Evolutionary conservation across 2,888 invertebrate genomes (phyloP).

Genomic region (Strigamia maritima): DNA sequence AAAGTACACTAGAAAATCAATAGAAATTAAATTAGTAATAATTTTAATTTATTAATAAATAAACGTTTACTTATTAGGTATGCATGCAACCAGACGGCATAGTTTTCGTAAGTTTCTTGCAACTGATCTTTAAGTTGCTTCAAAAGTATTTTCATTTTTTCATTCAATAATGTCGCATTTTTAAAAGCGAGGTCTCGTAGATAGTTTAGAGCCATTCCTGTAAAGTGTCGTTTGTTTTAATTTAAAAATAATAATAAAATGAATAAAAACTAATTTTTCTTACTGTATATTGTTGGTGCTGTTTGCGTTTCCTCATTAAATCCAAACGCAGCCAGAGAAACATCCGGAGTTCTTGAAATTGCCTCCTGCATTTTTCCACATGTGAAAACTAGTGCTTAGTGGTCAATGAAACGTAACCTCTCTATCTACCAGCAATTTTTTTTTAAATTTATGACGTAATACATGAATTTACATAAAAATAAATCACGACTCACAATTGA

Average conservation of each 20-base stretch:
- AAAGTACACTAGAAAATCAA: not conserved
- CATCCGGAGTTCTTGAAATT: not conserved
- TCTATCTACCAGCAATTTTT: not conserved
- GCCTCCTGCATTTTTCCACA: not conserved
- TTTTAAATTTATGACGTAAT: not conserved
- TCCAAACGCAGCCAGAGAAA: not conserved
- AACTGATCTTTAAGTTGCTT: not conserved
- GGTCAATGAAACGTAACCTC: not conserved
- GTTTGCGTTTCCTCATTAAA: not conserved
- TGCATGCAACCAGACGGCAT: not conserved
- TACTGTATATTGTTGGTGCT: not conserved
- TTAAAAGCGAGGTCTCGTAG: not conserved
- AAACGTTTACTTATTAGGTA: not conserved
- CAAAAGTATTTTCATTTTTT: not conserved
- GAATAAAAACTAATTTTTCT: not conserved
- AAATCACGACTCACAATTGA: no score
- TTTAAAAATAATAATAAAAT: not conserved
- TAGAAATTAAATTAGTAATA: no score
- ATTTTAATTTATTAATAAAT: not conserved
- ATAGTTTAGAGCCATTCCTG: not conserved
- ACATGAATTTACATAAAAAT: not conserved
- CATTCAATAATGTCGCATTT: not conserved
- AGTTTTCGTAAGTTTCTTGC: not conserved
- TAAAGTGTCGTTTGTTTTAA: not conserved
- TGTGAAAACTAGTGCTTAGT: not conserved